These are phyloP conservation scores for Apaloderma vittatum DNA, from an alignment of 2,113 vertebrate species.

Conservation along the genomic window DNA sequence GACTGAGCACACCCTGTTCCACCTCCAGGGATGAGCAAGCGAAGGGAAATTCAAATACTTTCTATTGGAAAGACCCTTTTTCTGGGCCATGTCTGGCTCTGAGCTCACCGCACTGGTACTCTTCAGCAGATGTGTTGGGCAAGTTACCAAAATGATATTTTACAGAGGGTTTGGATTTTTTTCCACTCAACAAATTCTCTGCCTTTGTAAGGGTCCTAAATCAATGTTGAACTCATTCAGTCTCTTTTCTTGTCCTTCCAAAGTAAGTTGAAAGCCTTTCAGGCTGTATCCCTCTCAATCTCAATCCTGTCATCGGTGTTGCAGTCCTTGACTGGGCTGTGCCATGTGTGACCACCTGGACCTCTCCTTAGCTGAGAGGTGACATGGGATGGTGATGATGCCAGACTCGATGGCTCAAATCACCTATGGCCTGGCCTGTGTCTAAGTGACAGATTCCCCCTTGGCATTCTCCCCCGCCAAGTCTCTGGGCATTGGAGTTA, in stretches of 20 bases:
- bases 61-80: neutral
- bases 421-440: neutral
- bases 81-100: neutral
- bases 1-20: neutral
- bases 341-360: neutral
- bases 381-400: accelerated
- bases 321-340: neutral
- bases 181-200: neutral
- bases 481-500: too few species aligned
- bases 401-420: neutral
- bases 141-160: neutral
- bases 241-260: neutral
- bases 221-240: neutral
- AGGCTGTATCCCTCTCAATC: neutral
- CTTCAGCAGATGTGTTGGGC: neutral
- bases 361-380: neutral
- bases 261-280: neutral
- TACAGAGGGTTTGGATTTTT: neutral
- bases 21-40: accelerated
- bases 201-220: neutral
- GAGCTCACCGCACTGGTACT: neutral
- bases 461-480: neutral
- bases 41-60: neutral
- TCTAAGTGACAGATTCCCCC: neutral
- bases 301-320: neutral